Base-by-base conservation (phyloP, 2,113 vertebrate species). In the Clinocottus analis region DNA sequence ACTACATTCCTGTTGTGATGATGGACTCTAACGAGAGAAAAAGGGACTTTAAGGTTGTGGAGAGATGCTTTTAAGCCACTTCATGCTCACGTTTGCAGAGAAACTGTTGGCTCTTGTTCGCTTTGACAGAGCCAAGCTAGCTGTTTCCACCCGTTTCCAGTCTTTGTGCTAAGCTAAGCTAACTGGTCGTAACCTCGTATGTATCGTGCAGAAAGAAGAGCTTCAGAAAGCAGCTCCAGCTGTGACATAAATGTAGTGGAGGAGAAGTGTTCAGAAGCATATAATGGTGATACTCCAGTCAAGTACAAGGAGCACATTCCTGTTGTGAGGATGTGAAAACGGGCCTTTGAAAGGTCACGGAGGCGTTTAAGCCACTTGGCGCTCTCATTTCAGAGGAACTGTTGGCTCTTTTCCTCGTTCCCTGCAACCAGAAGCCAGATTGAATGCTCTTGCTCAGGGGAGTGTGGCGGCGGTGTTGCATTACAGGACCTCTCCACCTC, bases 361-460 rank as follows among this genome's bases (percentile, higher is more conserved):
- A 25, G 13, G 31, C 47, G 55, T n/a, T n/a, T 21, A 37, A 56
- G 31, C 1, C 6, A 37, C 16, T 35, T 37, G 1, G n/a, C 0
- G 11, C 10, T 25, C 37, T 63, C 39, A 49, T 25, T 33, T 19
- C 29, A 33, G 56, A 59, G 56, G 19, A 23, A 17, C 4, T 17
- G 41, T 16, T 12, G 16, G 41, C 41, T 13, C 2, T 47, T 51
- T 23, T 59, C 49, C 27, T 60, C 1, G 7, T 29, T 23, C 31
- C 39, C 25, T 35, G 33, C 59, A 23, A 37, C 19, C 59, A 53
- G 31, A 29, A 29, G 27, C 56, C 81, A 72, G 55, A 53, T 60
- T 68, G 58, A 29, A 37, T 78, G 58, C 31, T 12, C 37, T 55
- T 21, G 47, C 63, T 74, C 29, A 2, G 7, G 73, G 56, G 17